A percentile compares a stretch with the other conserved stretches of the same genome.
Conservation (phyloP, 2,113 vertebrate genomes). For the Thamnophis sirtalis region DNA sequence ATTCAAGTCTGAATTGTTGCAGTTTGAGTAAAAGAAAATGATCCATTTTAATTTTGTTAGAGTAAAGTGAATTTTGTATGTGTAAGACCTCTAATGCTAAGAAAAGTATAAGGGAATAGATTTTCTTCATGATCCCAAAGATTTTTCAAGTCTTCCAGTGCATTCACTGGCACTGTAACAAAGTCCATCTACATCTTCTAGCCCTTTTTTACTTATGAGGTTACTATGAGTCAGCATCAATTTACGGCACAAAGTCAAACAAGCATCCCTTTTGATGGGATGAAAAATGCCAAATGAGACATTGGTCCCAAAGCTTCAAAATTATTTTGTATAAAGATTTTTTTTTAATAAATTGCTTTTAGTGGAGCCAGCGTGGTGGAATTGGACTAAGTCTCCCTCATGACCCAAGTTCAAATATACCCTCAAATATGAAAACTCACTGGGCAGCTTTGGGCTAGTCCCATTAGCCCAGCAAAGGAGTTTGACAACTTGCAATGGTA, state of each 20-base stretch:
- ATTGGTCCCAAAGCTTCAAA: background rate
- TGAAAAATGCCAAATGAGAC: background rate
- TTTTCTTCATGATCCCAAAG: background rate
- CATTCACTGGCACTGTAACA: background rate
- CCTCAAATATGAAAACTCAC: background rate
- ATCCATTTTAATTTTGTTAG: background rate
- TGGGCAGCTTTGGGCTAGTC: background rate
- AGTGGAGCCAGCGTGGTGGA: background rate
- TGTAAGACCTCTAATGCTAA: background rate
- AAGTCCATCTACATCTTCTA: background rate
- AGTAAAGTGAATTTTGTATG: background rate
- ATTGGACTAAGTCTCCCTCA: background rate
- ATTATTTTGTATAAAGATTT: background rate
- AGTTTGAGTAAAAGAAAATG: background rate
- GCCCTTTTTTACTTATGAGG: background rate
- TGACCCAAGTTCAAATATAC: background rate
- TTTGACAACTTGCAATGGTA: background rate
- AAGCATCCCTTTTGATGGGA: background rate
- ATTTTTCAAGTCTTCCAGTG: background rate
- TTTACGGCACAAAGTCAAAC: background rate
- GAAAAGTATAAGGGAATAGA: background rate
- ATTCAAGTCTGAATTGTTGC: background rate
- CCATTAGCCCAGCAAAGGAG: background rate
- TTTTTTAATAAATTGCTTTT: background rate
- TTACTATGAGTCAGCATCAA: background rate